Evolutionary conservation across 2,888 invertebrate species (phyloP).

Genomic region (Formica aserva): DNA sequence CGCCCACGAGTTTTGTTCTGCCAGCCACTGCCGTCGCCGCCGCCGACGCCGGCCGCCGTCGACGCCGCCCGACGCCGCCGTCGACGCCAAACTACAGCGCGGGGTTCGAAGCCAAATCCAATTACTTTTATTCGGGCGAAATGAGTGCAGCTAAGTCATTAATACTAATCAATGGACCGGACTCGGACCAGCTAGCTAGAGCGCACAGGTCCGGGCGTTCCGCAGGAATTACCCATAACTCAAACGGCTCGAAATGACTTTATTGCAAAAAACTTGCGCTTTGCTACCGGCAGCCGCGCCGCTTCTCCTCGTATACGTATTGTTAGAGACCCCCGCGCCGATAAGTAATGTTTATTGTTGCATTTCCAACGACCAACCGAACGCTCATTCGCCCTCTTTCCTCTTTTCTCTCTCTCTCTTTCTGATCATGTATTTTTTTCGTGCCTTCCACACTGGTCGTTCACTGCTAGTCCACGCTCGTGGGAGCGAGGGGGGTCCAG

Average conservation of each 20-base stretch:
- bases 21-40: constrained; percentile 63
- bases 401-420: constrained; percentile 4
- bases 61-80: constrained; percentile 72
- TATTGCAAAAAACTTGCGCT: constrained; percentile 85
- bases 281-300: constrained; percentile 74
- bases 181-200: constrained; percentile 59
- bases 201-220: constrained; percentile 68
- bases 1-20: constrained; percentile 74
- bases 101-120: constrained; percentile 85
- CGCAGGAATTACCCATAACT: constrained; percentile 85
- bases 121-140: constrained; percentile 86
- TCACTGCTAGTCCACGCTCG: constrained; percentile 28
- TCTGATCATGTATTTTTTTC: constrained; percentile 47
- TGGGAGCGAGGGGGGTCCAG: constrained; percentile 63
- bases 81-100: constrained; percentile 62
- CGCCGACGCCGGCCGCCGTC: constrained; percentile 64
- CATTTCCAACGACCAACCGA: constrained; percentile 80
- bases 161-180: constrained; percentile 85
- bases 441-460: constrained; percentile 49
- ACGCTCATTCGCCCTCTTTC: constrained; percentile 57
- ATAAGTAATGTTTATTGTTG: constrained; percentile 86
- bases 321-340: constrained; percentile 83
- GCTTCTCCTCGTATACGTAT: constrained; percentile 76
- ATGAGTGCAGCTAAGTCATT: constrained; percentile 86
- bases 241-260: constrained; percentile 85